A percentile compares a stretch with the other conserved stretches of the same genome.
Conservation (phyloP, 1,140 invertebrate genomes). For the Ips typographus region DNA sequence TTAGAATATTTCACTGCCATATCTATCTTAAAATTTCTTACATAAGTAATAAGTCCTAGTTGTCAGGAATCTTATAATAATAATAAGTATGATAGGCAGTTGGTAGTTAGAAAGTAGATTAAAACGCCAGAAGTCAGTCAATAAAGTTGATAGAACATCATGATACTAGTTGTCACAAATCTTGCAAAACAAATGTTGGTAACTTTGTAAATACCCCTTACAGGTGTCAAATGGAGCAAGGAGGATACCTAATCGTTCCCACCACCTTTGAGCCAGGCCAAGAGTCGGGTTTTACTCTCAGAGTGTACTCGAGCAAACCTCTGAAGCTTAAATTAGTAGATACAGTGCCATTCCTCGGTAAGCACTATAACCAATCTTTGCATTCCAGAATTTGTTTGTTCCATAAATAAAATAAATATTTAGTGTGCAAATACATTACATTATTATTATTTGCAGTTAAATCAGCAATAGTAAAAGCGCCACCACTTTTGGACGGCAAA, state of each 20-base stretch:
- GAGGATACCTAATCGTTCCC: constrained; percentile 82
- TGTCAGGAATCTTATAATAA: too few species aligned
- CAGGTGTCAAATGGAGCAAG: constrained; percentile 78
- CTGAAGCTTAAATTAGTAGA: constrained; percentile 83
- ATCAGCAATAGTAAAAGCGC: constrained; percentile 73
- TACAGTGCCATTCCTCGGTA: constrained; percentile 61
- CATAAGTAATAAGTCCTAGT: too few species aligned
- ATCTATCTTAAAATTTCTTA: too few species aligned
- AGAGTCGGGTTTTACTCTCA: constrained; percentile 81
- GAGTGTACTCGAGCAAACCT: constrained; percentile 80
- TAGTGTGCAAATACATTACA: not conserved
- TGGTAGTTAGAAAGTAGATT: too few species aligned
- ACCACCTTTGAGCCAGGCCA: constrained; percentile 91
- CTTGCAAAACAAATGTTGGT: constrained; percentile 16
- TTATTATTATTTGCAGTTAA: constrained; percentile 58
- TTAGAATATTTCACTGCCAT: too few species aligned
- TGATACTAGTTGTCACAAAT: not conserved
- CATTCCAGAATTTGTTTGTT: too few species aligned
- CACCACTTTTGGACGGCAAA: constrained; percentile 66
- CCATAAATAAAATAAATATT: too few species aligned
- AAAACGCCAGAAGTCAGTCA: too few species aligned
- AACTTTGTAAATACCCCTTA: constrained; percentile 54
- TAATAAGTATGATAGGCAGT: too few species aligned
- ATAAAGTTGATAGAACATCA: too few species aligned
- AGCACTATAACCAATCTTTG: not conserved